These are phyloP conservation scores for Rhingia campestris DNA, from an alignment of 2,888 invertebrate genomes.

Conservation along the genomic window DNA sequence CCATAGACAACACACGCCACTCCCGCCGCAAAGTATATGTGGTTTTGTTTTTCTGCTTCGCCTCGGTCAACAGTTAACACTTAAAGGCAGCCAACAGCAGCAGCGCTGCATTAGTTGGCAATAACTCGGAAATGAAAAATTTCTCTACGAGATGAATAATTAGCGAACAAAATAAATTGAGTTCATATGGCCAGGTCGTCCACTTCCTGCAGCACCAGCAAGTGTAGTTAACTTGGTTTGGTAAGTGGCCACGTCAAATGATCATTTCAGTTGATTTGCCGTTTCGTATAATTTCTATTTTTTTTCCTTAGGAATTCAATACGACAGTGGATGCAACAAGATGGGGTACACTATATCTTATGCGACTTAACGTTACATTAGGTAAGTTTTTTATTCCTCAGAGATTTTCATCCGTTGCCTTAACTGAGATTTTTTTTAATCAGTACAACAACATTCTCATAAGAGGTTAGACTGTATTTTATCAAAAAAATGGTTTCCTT, in stretches of 20 bases:
- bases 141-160: slow-evolving; percentile 71
- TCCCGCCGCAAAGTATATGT: slow-evolving; percentile 40
- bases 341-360: background rate
- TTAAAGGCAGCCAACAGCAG: slow-evolving; percentile 52
- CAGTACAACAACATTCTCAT: no score
- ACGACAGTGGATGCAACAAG: slow-evolving; percentile 39
- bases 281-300: slow-evolving; percentile 62
- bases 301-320: slow-evolving; percentile 49
- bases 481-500: no score
- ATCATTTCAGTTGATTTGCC: slow-evolving; percentile 66
- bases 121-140: slow-evolving; percentile 73
- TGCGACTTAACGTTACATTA: no score
- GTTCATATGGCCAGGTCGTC: slow-evolving; percentile 59
- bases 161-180: slow-evolving; percentile 72
- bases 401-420: no score
- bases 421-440: no score
- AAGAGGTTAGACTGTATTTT: no score
- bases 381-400: no score
- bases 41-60: slow-evolving; percentile 32
- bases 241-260: slow-evolving; percentile 61
- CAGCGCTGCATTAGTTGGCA: slow-evolving; percentile 34
- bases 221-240: slow-evolving; percentile 44
- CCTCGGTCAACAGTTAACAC: slow-evolving; percentile 59
- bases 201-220: slow-evolving; percentile 54
- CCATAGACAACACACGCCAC: slow-evolving; percentile 65